Evolutionary conservation across 2,113 vertebrate species (phyloP).

Genomic region (Microcebus murinus): DNA sequence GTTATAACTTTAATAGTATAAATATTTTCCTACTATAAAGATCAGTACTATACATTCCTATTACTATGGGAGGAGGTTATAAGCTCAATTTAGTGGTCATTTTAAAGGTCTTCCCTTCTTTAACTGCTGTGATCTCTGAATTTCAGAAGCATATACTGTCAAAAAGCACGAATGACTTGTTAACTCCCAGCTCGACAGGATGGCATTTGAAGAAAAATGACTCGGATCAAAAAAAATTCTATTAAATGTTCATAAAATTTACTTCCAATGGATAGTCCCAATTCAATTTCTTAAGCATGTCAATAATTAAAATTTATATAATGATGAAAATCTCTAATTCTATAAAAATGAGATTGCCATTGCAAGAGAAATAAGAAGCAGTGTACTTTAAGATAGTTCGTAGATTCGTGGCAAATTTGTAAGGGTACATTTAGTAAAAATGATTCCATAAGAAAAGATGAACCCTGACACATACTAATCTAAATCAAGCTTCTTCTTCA

Average conservation of each 20-base stretch:
- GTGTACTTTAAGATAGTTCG: background rate
- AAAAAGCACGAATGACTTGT: slow-evolving; percentile 4
- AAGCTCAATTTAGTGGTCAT: background rate
- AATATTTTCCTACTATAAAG: background rate
- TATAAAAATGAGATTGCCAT: background rate
- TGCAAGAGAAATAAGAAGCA: slow-evolving; percentile 7
- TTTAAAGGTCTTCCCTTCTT: background rate
- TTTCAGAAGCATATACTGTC: background rate
- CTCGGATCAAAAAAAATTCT: background rate
- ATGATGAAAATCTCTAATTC: background rate
- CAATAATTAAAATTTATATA: background rate
- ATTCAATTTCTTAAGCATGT: background rate
- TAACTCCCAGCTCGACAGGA: background rate
- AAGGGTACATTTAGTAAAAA: background rate
- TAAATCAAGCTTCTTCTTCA: background rate
- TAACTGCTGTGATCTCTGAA: background rate
- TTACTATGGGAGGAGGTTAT: background rate
- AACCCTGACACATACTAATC: background rate
- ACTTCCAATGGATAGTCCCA: background rate
- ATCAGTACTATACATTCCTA: background rate
- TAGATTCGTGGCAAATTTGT: background rate
- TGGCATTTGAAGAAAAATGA: background rate
- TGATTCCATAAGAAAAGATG: background rate
- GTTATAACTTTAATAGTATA: background rate
- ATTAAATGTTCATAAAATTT: background rate